Conservation (phyloP, 2,888 invertebrate species). For the Tetragonula carbonaria region DNA sequence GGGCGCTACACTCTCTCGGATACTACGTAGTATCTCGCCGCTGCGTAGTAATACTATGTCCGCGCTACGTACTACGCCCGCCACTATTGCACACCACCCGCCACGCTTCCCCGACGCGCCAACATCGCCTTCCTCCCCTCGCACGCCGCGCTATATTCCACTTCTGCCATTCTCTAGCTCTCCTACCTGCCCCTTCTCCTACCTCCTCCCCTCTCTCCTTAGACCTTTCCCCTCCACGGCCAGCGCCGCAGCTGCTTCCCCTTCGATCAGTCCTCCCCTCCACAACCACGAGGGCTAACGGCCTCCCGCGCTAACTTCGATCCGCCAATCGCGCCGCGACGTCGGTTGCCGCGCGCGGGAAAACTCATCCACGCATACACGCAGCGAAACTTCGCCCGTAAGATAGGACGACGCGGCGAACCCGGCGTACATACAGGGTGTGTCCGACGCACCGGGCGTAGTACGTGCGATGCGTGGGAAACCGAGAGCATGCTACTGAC, state of each 20-base stretch:
- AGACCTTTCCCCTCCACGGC: background rate
- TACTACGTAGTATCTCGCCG: conserved; percentile 75
- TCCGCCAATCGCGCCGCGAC: conserved; percentile 70
- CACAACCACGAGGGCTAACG: conserved; percentile 70
- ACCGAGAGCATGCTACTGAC: conserved; percentile 20
- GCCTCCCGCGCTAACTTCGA: conserved; percentile 72
- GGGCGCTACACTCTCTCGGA: conserved; percentile 77
- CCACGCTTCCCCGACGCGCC: conserved; percentile 30
- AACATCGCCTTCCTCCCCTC: background rate
- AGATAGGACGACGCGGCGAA: conserved; percentile 30
- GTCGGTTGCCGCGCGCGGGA: conserved; percentile 80
- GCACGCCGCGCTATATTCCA: background rate
- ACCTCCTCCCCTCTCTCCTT: conserved; percentile 3
- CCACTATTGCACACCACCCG: conserved; percentile 63
- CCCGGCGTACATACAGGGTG: conserved; percentile 51
- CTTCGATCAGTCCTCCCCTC: conserved; percentile 17
- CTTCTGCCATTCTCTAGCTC: background rate
- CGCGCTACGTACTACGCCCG: conserved; percentile 71
- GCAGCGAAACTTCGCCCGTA: conserved; percentile 37
- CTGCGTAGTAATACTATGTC: conserved; percentile 74
- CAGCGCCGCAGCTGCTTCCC: background rate
- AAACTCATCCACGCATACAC: conserved; percentile 71
- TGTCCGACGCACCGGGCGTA: conserved; percentile 50
- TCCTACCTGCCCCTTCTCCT: background rate
- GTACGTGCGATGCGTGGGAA: conserved; percentile 18